Evolutionary conservation across 2,888 invertebrate species (phyloP).

Genomic region (Caenorhabditis imperialis): DNA sequence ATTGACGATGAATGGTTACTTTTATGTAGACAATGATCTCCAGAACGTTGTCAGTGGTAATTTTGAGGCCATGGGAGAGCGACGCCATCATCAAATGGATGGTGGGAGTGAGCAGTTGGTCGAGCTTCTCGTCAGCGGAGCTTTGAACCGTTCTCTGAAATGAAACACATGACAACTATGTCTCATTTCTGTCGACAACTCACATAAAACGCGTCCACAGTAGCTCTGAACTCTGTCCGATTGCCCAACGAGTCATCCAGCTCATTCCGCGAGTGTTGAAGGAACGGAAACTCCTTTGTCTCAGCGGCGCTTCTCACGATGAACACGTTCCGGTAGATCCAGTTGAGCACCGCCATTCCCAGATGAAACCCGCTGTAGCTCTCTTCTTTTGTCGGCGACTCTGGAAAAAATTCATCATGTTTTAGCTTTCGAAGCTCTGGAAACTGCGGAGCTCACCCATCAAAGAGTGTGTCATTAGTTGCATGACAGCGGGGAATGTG

Average conservation of each 20-base stretch:
- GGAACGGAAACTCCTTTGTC: conserved; percentile 25
- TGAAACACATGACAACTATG: not conserved
- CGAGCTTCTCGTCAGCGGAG: conserved; percentile 38
- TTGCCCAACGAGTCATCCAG: conserved; percentile 35
- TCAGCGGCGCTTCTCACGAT: conserved; percentile 33
- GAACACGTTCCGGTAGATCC: conserved; percentile 34
- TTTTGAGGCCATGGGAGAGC: conserved; percentile 5
- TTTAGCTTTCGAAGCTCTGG: not conserved
- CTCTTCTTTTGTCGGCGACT: conserved; percentile 5
- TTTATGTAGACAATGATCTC: conserved; percentile 35
- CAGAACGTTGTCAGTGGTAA: conserved; percentile 19
- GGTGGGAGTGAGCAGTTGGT: conserved; percentile 25
- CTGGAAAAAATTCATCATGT: not conserved
- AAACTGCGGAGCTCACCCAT: not conserved
- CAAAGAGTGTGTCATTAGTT: conserved; percentile 6
- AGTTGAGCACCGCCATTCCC: conserved; percentile 30
- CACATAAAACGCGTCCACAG: conserved; percentile 28
- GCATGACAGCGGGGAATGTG: conserved; percentile 12
- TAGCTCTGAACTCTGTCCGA: conserved; percentile 29
- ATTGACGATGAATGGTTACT: not conserved
- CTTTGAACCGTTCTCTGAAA: conserved; percentile 36
- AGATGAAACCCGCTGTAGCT: conserved; percentile 30
- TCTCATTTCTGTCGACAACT: not conserved
- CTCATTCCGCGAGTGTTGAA: conserved; percentile 17
- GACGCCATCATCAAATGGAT: conserved; percentile 22